These are phyloP conservation scores for Furcula furcula DNA, from an alignment of 2,888 invertebrate genomes.

Conservation along the genomic window DNA sequence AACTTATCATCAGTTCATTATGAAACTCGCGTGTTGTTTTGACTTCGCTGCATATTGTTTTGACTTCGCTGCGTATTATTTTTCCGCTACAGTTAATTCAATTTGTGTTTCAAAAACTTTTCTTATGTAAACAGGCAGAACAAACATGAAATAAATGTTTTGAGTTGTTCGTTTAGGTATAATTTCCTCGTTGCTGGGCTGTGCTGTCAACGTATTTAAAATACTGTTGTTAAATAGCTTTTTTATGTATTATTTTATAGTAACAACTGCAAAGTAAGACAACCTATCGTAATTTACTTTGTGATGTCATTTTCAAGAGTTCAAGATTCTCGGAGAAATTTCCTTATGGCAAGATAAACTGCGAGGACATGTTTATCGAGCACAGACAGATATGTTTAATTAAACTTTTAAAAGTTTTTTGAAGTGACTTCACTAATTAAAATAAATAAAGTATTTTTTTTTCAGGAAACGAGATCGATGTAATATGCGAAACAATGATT, in stretches of 20 bases:
- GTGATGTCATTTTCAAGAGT: too few species aligned
- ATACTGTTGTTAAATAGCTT: too few species aligned
- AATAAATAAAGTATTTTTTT: too few species aligned
- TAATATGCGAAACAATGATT: too few species aligned
- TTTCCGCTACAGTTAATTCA: constrained; percentile 6
- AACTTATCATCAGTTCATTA: not conserved
- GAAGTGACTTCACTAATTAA: not conserved
- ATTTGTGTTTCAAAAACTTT: constrained; percentile 12
- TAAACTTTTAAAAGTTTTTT: constrained; percentile 11
- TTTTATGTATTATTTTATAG: too few species aligned
- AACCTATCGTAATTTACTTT: too few species aligned
- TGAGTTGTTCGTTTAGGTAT: too few species aligned
- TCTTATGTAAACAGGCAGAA: not conserved
- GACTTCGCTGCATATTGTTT: constrained; percentile 9
- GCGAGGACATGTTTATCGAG: not conserved
- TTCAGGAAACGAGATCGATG: too few species aligned
- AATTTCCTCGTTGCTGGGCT: too few species aligned
- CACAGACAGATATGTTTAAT: constrained; percentile 8
- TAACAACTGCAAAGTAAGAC: too few species aligned
- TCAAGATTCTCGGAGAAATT: constrained; percentile 3
- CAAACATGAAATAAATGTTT: not conserved
- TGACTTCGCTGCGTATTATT: constrained; percentile 5
- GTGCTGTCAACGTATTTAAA: too few species aligned
- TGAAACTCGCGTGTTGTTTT: constrained; percentile 3
- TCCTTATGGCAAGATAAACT: constrained; percentile 5